Percentiles rank a stretch among this genome's conserved stretches.
phyloP scores from a whole-genome alignment of 1,140 invertebrate species.

The Diachasmimorpha longicaudata region DNA sequence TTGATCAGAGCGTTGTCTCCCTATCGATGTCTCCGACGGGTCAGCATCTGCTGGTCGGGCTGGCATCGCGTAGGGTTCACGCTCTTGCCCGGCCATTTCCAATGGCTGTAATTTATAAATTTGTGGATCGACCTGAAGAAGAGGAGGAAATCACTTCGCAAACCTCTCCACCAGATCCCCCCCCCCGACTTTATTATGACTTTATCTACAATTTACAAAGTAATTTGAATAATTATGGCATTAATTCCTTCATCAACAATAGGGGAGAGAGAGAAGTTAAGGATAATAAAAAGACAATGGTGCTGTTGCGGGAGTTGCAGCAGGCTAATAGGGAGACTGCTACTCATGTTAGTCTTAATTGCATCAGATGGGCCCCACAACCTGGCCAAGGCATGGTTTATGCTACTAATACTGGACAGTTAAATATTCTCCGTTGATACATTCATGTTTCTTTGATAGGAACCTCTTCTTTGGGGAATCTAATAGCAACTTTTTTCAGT shows the following conservation, averaged over 20 bases:
- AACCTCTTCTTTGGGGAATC: background rate
- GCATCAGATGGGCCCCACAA: slow-evolving; percentile 81
- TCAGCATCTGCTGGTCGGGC: slow-evolving; percentile 79
- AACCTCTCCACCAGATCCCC: background rate
- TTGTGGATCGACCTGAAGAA: slow-evolving; percentile 50
- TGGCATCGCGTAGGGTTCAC: slow-evolving; percentile 70
- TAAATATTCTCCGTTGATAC: slow-evolving; percentile 69
- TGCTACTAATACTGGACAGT: slow-evolving; percentile 82
- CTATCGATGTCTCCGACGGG: slow-evolving; percentile 81
- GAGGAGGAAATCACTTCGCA: too few relatives aligned
- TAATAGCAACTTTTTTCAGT: background rate
- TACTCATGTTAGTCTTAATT: slow-evolving; percentile 77
- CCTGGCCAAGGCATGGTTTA: slow-evolving; percentile 84
- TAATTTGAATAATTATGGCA: slow-evolving; percentile 20
- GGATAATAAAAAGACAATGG: slow-evolving; percentile 56
- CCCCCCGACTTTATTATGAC: too few relatives aligned
- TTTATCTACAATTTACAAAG: slow-evolving; percentile 54
- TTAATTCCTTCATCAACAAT: slow-evolving; percentile 31
- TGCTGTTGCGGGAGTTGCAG: slow-evolving; percentile 68
- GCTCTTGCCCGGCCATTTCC: slow-evolving; percentile 61
- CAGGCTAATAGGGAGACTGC: slow-evolving; percentile 67
- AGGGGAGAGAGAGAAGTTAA: slow-evolving; percentile 33
- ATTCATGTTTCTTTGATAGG: background rate
- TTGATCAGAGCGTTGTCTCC: slow-evolving; percentile 81
- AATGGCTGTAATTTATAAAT: slow-evolving; percentile 73